Base-by-base conservation (phyloP, 2,888 invertebrate species). In the Ecliptopera silaceata region DNA sequence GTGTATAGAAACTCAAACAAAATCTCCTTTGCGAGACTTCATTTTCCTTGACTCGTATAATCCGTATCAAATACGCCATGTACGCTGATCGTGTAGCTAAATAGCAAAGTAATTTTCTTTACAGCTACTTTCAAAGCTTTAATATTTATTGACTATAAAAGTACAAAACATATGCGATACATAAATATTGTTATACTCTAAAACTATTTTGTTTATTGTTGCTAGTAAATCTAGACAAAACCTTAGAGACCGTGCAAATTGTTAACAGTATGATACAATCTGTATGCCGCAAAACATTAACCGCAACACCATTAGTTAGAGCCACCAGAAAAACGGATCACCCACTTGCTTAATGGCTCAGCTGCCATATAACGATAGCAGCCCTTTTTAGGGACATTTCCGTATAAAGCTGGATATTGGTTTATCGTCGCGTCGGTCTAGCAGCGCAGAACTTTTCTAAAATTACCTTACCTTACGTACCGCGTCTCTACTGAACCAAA, bases 41-140 rank as follows among this genome's bases (percentile, higher is more conserved):
- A 74, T 78, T 80, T 77, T 73, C 71, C 65, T 72, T 70, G 67
- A 71, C 72, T 76, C 70, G 65, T 69, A 70, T 77, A 75, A 73
- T 74, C 69, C 74, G 64, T 75, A 71, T 71, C 61, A 70, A 72
- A 74, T 64, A 70, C 60, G 63, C 58, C 46, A 57, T 66, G 57
- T 62, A 61, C 53, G 56, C 50, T 55, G 46, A 53, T 34, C 53
- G 46, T 46, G 47, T 47, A 48, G 32, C 50, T 49, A 31, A 52
- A 53, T 26, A 48, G 41, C 39, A 39, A 48, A 47, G 36, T 13
- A 47, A 31, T 36, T 36, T 43, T 17, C 18, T 34, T 34, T 54
- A 41, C n/a, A n/a, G n/a, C n/a, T 26, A 54, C 47, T 18, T 42
- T 10, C 20, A 41, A 53, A 20, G 13, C 38, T 34, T 26, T 36